Evolutionary conservation across 2,113 vertebrate genomes (phyloP), one percentile per base, ranked within the genome.

Genomic region (Nerophis lumbriciformis): DNA sequence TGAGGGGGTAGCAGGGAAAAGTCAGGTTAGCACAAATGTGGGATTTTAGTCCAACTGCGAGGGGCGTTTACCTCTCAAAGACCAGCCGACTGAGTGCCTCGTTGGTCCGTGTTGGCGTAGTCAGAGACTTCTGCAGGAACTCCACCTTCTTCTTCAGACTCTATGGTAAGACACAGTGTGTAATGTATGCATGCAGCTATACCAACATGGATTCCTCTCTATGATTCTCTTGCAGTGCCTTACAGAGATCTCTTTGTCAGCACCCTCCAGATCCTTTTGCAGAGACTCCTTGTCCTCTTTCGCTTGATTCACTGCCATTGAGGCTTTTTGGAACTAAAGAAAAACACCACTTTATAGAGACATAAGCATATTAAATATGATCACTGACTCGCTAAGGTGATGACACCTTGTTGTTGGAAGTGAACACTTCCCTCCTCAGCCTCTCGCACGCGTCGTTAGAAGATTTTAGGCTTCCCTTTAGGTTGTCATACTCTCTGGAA

Each of bases 81-180:
- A 98, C 79, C 0, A 98, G 90, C 2, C 97, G 92, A 63, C 92
- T 95, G 65, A 99, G 87, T 0, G 93, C 90, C 78, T 98, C 94
- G 4, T 91, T 97, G 35, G 93, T 90, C 60, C 85, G 89, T 0
- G 91, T 91, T 0, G 97, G 94, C 6, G 94, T 90, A 78, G 90
- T 97, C 76, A 98, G 86, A n/a, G 93, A 94, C 79, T 92, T 94
- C 87, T 98, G 97, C 16, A 99, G 84, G 66, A 98, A 91, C 53
- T 83, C 91, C 65, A 98, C 91, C 75, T 95, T 98, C 82, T 97
- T 99, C 77, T 94, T 98, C 63, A 98, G 83, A 80, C 93, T 96
- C 97, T 99, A 77, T 4, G 61, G 54, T 60, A 36, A 67, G 12
- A 65, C 1, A 28, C 2, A 11, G 21, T 12, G 12, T 4, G 2